Evolutionary conservation across 2,797 vertebrate genomes (phyloP).

Genomic region (Fundulus diaphanus): DNA sequence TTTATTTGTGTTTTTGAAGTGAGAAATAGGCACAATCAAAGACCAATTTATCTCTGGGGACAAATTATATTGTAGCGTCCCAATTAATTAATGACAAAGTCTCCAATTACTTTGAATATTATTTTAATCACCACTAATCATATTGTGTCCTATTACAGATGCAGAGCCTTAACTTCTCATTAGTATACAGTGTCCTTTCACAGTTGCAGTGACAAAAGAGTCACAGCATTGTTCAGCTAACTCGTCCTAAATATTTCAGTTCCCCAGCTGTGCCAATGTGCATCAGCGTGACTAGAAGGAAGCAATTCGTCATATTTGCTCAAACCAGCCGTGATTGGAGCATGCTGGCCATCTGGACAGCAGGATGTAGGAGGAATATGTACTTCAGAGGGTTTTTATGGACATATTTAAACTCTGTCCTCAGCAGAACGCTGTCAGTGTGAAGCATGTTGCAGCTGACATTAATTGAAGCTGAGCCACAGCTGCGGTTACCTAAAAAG

Average conservation of each 20-base stretch:
- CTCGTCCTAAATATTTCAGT: constrained; percentile 2
- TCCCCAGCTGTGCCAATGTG: background rate
- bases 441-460: constrained; percentile 5
- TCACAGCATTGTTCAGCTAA: background rate
- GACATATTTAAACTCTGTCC: constrained; percentile 2
- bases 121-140: background rate
- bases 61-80: background rate
- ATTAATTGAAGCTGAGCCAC: constrained; percentile 25
- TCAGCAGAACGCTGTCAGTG: constrained; percentile 5
- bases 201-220: background rate
- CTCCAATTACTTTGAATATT: background rate
- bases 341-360: constrained; percentile 6
- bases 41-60: background rate
- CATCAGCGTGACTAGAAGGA: background rate
- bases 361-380: background rate
- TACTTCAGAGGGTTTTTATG: constrained; percentile 2
- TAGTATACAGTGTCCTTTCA: background rate
- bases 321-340: background rate
- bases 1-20: background rate
- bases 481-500: constrained; percentile 24
- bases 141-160: background rate
- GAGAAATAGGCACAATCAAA: no score
- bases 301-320: background rate
- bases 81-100: background rate
- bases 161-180: background rate